Evolutionary conservation across 2,888 invertebrate genomes (phyloP).

Genomic region (Leucozona laternaria): DNA sequence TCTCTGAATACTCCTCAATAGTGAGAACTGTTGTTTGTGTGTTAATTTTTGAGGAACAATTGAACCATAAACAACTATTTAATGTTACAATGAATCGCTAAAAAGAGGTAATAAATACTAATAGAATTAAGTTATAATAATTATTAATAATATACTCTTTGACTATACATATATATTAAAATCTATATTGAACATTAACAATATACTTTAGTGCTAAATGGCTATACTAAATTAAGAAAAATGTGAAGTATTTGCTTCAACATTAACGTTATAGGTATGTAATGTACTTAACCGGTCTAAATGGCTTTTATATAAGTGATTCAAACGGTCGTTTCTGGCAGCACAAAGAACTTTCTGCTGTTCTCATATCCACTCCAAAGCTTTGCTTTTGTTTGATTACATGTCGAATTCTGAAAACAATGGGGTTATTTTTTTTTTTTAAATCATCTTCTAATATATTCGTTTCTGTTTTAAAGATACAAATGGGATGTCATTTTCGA

Average conservation of each 20-base stretch:
- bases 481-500: too few species aligned
- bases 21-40: not conserved
- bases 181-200: not conserved
- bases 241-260: slow-evolving; percentile 11
- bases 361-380: slow-evolving; percentile 77
- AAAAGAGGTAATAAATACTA: not conserved
- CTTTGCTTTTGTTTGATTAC: slow-evolving; percentile 76
- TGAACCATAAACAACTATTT: not conserved
- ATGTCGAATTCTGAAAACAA: slow-evolving; percentile 77
- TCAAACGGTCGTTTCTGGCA: slow-evolving; percentile 77
- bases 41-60: not conserved
- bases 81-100: not conserved
- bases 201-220: not conserved
- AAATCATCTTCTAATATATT: not conserved
- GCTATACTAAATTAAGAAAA: not conserved
- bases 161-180: not conserved
- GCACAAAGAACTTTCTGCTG: slow-evolving; percentile 74
- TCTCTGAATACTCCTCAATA: not conserved
- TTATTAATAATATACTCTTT: not conserved
- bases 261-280: too few species aligned
- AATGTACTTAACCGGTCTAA: slow-evolving; percentile 54
- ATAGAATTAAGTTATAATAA: not conserved
- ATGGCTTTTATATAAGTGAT: slow-evolving; percentile 63
- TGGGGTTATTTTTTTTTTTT: slow-evolving; percentile 15
- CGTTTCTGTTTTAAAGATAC: not conserved